A percentile compares a stretch with the other conserved stretches of the same genome.
These are phyloP conservation scores for Augochlorella aurata DNA, from an alignment of 2,888 invertebrate genomes.

Conservation along the genomic window DNA sequence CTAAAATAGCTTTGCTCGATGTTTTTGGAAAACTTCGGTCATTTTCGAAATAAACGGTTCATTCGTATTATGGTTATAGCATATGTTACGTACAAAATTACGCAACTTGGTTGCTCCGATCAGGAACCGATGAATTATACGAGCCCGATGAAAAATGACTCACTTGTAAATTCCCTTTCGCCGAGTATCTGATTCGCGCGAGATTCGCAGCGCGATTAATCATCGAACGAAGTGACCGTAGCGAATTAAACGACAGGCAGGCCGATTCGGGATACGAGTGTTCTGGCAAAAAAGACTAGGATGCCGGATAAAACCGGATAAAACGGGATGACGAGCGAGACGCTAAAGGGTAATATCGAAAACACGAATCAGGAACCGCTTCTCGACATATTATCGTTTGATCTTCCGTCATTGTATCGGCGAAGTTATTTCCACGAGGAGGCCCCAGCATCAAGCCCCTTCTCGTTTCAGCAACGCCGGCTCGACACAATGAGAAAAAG, in stretches of 20 bases:
- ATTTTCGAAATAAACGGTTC: too few relatives aligned
- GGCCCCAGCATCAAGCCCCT: background rate
- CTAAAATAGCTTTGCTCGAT: too few relatives aligned
- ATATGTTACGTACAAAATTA: background rate
- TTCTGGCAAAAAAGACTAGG: background rate
- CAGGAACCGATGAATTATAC: background rate
- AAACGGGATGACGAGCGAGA: background rate
- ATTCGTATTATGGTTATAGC: too few relatives aligned
- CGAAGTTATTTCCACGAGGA: background rate
- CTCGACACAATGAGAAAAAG: background rate
- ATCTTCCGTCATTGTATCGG: constrained; percentile 7
- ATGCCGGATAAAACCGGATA: background rate
- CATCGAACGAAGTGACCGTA: background rate
- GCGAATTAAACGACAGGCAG: background rate
- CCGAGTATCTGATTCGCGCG: too few relatives aligned
- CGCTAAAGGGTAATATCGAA: background rate
- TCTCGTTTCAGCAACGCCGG: constrained; percentile 2
- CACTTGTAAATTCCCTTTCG: background rate
- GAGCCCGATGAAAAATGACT: background rate
- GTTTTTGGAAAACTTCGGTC: too few relatives aligned
- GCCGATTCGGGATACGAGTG: background rate
- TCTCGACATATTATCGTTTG: constrained; percentile 1
- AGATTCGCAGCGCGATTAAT: background rate
- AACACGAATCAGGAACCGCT: background rate
- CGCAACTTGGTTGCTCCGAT: background rate